Conservation (phyloP, 2,888 invertebrate genomes). For the Brachypalpus laphriformis region DNA sequence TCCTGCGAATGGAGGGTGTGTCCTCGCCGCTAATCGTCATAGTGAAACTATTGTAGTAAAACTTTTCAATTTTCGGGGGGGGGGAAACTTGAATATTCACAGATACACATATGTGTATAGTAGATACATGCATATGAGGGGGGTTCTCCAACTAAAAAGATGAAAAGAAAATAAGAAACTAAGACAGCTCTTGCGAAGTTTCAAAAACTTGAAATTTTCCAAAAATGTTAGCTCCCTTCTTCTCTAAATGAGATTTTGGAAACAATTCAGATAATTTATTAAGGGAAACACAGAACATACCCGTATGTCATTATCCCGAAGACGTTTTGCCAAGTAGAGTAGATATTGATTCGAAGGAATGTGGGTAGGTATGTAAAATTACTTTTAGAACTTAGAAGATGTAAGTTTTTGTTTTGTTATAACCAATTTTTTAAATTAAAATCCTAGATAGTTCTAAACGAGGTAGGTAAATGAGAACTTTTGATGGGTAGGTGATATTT, state of each 20-base stretch:
- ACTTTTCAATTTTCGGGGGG: conserved; percentile 37
- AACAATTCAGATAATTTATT: conserved; percentile 70
- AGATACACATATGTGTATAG: background rate
- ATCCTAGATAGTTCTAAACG: conserved; percentile 29
- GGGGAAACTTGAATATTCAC: conserved; percentile 23
- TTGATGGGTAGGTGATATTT: background rate
- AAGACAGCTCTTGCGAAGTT: background rate
- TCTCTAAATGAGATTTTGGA: conserved; percentile 47
- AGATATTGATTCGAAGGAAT: conserved; percentile 20
- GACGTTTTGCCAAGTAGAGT: background rate
- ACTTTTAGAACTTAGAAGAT: conserved; percentile 39
- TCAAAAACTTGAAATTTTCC: conserved; percentile 37
- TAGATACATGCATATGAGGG: background rate
- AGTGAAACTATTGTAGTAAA: conserved; percentile 66
- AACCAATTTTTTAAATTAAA: conserved; percentile 63
- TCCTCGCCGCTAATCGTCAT: conserved; percentile 69
- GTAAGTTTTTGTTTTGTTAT: conserved; percentile 33
- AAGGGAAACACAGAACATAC: conserved; percentile 20
- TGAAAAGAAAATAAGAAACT: background rate
- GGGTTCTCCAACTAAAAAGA: background rate
- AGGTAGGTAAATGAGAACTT: background rate
- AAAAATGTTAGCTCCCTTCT: conserved; percentile 1
- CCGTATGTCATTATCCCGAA: conserved; percentile 34
- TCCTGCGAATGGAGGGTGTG: conserved; percentile 60
- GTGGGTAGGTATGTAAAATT: conserved; percentile 16